phyloP scores from a whole-genome alignment of 2,797 vertebrate genomes.

The Merluccius polli region DNA sequence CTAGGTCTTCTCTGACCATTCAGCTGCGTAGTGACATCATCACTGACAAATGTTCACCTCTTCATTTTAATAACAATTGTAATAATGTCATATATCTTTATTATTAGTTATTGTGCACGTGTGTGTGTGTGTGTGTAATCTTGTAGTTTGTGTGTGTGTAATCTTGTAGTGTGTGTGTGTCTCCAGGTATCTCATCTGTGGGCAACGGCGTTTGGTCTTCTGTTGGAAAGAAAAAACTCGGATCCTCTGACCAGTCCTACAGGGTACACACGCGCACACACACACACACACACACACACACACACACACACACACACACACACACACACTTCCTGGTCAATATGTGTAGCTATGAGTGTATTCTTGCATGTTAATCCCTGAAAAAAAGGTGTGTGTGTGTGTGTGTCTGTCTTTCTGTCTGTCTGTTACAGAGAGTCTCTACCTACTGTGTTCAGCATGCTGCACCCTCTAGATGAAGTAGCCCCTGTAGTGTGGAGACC shows the following conservation, averaged over 20 bases:
- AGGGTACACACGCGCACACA: constrained; percentile 68
- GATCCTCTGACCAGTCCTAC: constrained; percentile 78
- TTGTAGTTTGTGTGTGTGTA: not conserved
- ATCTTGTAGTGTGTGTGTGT: not conserved
- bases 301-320: too few relatives aligned
- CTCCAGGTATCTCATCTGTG: constrained; percentile 87
- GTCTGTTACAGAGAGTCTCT: constrained; percentile 80
- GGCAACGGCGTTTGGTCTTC: constrained; percentile 90
- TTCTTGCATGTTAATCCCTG: not conserved
- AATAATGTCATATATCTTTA: not conserved
- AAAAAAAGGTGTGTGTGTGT: not conserved
- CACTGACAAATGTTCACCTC: not conserved
- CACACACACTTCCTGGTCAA: not conserved
- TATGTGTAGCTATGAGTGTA: not conserved
- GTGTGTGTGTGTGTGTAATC: not conserved
- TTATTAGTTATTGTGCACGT: not conserved
- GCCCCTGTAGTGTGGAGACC: constrained; percentile 88
- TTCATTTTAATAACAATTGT: too few relatives aligned
- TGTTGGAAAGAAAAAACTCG: constrained; percentile 86
- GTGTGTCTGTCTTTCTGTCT: constrained; percentile 23
- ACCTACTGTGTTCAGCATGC: constrained; percentile 95
- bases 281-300: not conserved
- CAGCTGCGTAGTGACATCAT: not conserved
- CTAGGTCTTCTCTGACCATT: not conserved
- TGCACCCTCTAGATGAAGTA: constrained; percentile 95